Base-by-base conservation (phyloP, 2,888 invertebrate genomes). In the Drosophila vallismaia region DNA sequence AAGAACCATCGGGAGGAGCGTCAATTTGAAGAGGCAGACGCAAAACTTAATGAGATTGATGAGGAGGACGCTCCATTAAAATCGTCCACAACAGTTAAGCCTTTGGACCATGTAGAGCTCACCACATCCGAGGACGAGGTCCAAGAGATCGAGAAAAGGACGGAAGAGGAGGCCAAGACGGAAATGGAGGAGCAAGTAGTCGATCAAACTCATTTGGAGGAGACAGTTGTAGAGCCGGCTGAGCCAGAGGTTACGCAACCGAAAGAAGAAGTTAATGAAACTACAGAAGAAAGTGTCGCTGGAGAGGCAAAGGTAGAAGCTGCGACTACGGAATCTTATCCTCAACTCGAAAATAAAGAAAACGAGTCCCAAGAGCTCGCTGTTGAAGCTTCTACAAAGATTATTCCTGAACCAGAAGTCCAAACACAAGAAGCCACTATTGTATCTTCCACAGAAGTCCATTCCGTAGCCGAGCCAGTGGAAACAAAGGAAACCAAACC, bases 21-120 rank as follows among this genome's bases (percentile, higher is more conserved):
- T 1, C 28, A 54, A 12, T n/a, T 57, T 0, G 64, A 70, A 10
- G 48, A 63, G 14, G 7, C 31, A 24, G n/a, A 10, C 8, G 28
- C n/a, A 0, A 45, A 45, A 8, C n/a, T 42, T 3, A 77, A 67
- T 19, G 67, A 64, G 31, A 46, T 64, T 38, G 45, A 64, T 31
- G 53, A 71, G 1, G 77, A 72, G 2, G 78, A 77, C 45, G 12
- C 28, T 4, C 24, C 42, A n/a, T 9, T 29, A 4, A 31, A 69
- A 49, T 29, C 14, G 14, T 29, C 59, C 5, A 66, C 49, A 29
- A 54, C 57, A 10, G 7, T 28, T 7, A 26, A 9, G n/a, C 31
- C 29, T 4, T 33, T 51, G 6, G 10, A 26, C 1, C 12, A 9
- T 10, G n/a, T 26, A n/a, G 63, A 67, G 12, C 24, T 38, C 8